Base-by-base conservation (phyloP, 2,888 invertebrate genomes). In the Zeuzera pyrina region DNA sequence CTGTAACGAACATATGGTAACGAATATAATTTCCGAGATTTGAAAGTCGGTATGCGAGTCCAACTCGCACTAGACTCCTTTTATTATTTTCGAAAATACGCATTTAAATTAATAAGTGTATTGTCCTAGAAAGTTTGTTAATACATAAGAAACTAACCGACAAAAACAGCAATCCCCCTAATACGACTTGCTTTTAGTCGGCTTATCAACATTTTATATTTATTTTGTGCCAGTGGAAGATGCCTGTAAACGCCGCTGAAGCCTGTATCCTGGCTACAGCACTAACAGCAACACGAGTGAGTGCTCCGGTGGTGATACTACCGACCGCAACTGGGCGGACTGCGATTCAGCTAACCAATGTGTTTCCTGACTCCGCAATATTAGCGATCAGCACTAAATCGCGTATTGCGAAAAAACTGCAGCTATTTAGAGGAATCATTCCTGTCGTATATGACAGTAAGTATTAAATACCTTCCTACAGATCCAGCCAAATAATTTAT, bases 351-450 rank as follows among this genome's bases (percentile, higher is more conserved):
- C 41, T 63, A 1, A 31, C 50, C 0, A 39, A 34, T 0, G 24
- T 54, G 3, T 37, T 40, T 1, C 49, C 54, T 0, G 38, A 46
- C 3, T 30, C 45, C 3, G 21, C 49, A 4, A 49, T 60, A 13
- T 2, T 63, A 3, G 35, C 57, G 0, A 36, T 63, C 32, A 51
- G 47, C 15, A 38, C 45, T 0, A 45, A 43, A 23, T 35, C 41
- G 3, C 12, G 8, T 0, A 84, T 87, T 1, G 87, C 89, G 0
- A 65, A 87, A 28, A 85, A 87, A 36, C 44, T 89, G 35, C 87
- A 87, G 23, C 26, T 84, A 2, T 72, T 59, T 47, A 55, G 65
- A 37, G 71, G 69, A 1, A 45, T 84, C 2, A 52, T 70, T 22
- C 61, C 83, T 1, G 38, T 84, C 8, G 49, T 74, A 13, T 83